These are phyloP conservation scores for Toxotes lorentzi DNA, from an alignment of 2,797 vertebrate species.

Conservation along the genomic window DNA sequence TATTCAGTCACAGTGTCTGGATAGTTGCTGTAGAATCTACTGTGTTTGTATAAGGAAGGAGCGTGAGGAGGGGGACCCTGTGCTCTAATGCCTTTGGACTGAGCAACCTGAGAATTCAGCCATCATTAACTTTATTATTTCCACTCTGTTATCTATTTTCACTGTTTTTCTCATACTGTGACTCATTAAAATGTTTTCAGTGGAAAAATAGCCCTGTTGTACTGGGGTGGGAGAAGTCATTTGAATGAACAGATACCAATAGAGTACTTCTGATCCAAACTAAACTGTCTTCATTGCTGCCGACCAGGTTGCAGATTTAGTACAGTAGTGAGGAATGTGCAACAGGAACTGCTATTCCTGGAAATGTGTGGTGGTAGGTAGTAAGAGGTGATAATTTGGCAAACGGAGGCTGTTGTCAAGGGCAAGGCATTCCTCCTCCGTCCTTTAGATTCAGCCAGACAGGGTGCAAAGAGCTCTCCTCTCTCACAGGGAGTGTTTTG, in stretches of 20 bases:
- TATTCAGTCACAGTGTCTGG: conserved; percentile 38
- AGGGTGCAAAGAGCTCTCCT: conserved; percentile 24
- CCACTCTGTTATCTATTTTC: too few species aligned
- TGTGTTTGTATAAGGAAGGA: conserved; percentile 50
- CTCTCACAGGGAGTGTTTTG: conserved; percentile 50
- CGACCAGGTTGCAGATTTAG: conserved; percentile 19
- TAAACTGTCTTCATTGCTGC: not conserved
- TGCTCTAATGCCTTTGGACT: conserved; percentile 18
- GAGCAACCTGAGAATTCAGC: not conserved
- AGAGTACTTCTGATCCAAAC: not conserved
- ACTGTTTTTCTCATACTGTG: too few species aligned
- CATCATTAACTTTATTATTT: too few species aligned
- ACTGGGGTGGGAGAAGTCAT: too few species aligned
- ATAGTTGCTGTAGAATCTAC: conserved; percentile 16
- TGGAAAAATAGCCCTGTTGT: too few species aligned
- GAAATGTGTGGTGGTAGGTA: conserved; percentile 25
- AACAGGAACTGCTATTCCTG: conserved; percentile 43
- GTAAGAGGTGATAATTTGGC: conserved; percentile 38
- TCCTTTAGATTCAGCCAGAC: conserved; percentile 31
- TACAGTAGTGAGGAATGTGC: conserved; percentile 29
- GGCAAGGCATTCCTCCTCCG: conserved; percentile 41
- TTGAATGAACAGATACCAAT: not conserved
- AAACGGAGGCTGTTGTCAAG: conserved; percentile 38
- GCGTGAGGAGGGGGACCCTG: conserved; percentile 12
- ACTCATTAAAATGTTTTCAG: too few species aligned